A percentile compares a stretch with the other conserved stretches of the same genome.
Conservation (phyloP, 1,140 invertebrate species). For the Solenopsis fugax region DNA sequence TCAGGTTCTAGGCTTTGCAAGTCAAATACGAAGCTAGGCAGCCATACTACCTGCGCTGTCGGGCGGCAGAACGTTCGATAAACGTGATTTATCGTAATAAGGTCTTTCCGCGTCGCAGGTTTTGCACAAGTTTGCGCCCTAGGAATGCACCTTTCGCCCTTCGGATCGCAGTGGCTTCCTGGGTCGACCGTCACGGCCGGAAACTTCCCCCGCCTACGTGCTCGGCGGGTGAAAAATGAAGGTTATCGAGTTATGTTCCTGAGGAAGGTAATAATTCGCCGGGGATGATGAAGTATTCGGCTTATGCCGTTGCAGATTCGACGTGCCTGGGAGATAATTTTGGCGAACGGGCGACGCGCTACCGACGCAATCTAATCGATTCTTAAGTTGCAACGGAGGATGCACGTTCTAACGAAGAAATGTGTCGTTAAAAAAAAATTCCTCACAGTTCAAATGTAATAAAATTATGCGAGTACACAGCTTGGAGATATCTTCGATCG, state of each 20-base stretch:
- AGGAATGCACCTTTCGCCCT: slow-evolving; percentile 66
- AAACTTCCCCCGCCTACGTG: slow-evolving; percentile 38
- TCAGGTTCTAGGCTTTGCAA: slow-evolving; percentile 70
- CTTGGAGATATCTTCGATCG: neutral
- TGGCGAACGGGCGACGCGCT: neutral
- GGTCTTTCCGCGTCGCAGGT: slow-evolving; percentile 67
- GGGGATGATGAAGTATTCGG: slow-evolving; percentile 62
- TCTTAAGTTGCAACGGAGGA: neutral
- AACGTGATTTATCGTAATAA: slow-evolving; percentile 78
- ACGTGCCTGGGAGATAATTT: slow-evolving; percentile 55
- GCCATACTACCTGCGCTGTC: slow-evolving; percentile 13
- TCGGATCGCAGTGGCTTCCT: slow-evolving; percentile 44
- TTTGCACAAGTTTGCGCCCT: slow-evolving; percentile 62
- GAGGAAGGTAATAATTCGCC: slow-evolving; percentile 65
- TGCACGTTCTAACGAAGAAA: neutral
- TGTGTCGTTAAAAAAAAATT: slow-evolving; percentile 17
- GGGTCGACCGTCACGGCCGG: slow-evolving; percentile 45
- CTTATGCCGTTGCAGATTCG: slow-evolving; percentile 49
- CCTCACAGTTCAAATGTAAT: neutral
- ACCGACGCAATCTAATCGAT: slow-evolving; percentile 4
- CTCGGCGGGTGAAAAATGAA: slow-evolving; percentile 63
- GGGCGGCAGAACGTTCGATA: slow-evolving; percentile 68
- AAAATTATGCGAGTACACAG: neutral
- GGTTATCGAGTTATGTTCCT: slow-evolving; percentile 64
- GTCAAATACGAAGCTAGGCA: slow-evolving; percentile 69